These are phyloP conservation scores for Sander vitreus DNA, from an alignment of 2,113 vertebrate species.

Conservation along the genomic window DNA sequence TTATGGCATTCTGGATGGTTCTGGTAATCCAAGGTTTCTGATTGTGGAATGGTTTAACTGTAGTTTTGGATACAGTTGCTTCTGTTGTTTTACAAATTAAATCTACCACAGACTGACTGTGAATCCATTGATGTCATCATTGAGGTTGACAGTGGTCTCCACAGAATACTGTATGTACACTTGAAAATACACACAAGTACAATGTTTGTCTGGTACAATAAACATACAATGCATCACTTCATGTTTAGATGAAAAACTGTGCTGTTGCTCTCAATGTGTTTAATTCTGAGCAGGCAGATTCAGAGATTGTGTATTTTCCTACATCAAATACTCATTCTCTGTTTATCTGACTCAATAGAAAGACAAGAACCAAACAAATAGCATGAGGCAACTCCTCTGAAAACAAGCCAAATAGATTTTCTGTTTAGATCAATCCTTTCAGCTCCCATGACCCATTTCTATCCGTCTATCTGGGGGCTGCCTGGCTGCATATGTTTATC, in stretches of 20 bases:
- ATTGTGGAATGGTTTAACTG: no score
- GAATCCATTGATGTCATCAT: no score
- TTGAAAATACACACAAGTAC: no score
- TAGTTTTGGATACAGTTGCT: no score
- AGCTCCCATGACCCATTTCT: constrained; percentile 4
- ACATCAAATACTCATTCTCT: constrained; percentile 48
- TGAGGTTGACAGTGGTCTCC: no score
- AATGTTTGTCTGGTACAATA: no score
- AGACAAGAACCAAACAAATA: constrained; percentile 61
- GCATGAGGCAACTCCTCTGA: constrained; percentile 82
- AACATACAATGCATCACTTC: constrained; percentile 31
- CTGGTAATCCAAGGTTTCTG: no score
- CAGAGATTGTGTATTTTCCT: constrained; percentile 32
- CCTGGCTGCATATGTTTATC: constrained; percentile 80
- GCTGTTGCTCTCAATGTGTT: constrained; percentile 27
- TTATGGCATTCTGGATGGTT: no score
- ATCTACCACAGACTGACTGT: no score
- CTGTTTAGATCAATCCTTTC: constrained; percentile 83
- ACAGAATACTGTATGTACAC: neutral
- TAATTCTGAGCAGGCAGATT: constrained; percentile 18
- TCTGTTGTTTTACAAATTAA: no score
- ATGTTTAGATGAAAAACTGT: constrained; percentile 22
- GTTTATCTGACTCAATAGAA: constrained; percentile 69
- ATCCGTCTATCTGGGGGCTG: neutral
- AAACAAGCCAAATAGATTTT: constrained; percentile 88